phyloP scores from a whole-genome alignment of 64 coral and sea anemone genomes.

The Pocillopora verrucosa region DNA sequence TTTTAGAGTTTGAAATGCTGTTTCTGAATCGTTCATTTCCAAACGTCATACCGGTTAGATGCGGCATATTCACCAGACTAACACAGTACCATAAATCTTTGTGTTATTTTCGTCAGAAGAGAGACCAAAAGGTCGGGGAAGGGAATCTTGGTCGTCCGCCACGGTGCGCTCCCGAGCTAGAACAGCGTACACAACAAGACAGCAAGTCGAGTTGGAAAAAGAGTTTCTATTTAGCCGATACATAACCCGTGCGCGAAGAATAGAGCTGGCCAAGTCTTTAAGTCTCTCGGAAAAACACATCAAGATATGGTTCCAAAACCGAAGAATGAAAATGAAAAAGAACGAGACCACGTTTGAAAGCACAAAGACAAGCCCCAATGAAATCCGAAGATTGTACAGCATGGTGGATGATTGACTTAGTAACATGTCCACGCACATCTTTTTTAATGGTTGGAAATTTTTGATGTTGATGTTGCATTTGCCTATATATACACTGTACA shows the following conservation, averaged over 20 bases:
- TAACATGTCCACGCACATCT: not conserved
- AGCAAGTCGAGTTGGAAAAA: slow-evolving; percentile 88
- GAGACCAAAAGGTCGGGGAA: slow-evolving; percentile 35
- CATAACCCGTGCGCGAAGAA: slow-evolving; percentile 69
- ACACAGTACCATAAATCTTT: not conserved
- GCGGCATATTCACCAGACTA: not conserved
- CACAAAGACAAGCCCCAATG: slow-evolving; percentile 62
- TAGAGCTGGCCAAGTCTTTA: slow-evolving; percentile 77
- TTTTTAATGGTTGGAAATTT: not conserved
- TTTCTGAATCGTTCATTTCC: not conserved
- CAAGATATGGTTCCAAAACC: slow-evolving; percentile 95
- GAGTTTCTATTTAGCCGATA: slow-evolving; percentile 85
- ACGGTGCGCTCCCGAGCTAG: slow-evolving; percentile 77
- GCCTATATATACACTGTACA: not conserved
- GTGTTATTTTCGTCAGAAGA: slow-evolving; percentile 1
- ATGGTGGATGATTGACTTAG: slow-evolving; percentile 35
- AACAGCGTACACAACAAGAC: slow-evolving; percentile 81
- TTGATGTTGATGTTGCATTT: not conserved
- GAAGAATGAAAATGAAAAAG: slow-evolving; percentile 95
- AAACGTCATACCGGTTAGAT: not conserved
- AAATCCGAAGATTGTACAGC: slow-evolving; percentile 74
- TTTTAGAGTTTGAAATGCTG: not conserved
- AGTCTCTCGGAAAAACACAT: slow-evolving; percentile 90
- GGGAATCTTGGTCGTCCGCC: slow-evolving; percentile 76
- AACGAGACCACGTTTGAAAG: slow-evolving; percentile 61